These are phyloP conservation scores for Crenuchus spilurus DNA, from an alignment of 2,797 vertebrate genomes.

Conservation along the genomic window DNA sequence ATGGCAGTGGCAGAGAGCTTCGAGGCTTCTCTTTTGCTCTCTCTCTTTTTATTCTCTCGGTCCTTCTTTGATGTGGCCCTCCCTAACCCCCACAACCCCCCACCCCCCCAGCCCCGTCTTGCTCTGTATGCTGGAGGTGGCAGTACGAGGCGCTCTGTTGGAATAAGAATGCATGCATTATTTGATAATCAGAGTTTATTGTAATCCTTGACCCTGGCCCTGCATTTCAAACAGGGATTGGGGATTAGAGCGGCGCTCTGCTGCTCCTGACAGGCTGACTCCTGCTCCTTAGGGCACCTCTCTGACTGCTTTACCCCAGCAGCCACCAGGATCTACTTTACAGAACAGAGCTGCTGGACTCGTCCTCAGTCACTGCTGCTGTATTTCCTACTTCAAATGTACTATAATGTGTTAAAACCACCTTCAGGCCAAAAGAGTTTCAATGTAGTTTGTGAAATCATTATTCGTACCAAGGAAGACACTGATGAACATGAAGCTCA, in stretches of 20 bases:
- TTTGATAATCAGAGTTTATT: slow-evolving; percentile 83
- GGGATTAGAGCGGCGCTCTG: slow-evolving; percentile 70
- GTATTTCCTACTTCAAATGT: too few relatives aligned
- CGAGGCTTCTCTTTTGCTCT: slow-evolving; percentile 6
- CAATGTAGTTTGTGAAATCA: too few relatives aligned
- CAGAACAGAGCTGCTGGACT: too few relatives aligned
- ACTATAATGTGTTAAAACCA: too few relatives aligned
- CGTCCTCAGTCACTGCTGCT: too few relatives aligned
- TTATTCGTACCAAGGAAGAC: too few relatives aligned
- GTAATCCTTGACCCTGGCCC: slow-evolving; percentile 84
- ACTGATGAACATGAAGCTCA: too few relatives aligned
- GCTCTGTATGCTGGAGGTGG: slow-evolving; percentile 68
- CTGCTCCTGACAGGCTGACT: slow-evolving; percentile 55
- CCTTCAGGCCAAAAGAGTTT: too few relatives aligned
- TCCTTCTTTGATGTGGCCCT: slow-evolving; percentile 31
- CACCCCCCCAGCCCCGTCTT: neutral
- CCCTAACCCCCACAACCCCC: slow-evolving; percentile 33
- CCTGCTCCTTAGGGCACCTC: slow-evolving; percentile 53
- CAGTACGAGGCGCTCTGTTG: slow-evolving; percentile 63
- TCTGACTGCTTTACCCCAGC: slow-evolving; percentile 32
- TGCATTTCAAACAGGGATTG: slow-evolving; percentile 82
- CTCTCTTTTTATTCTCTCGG: neutral
- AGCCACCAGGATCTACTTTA: slow-evolving; percentile 2
- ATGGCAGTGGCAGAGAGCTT: slow-evolving; percentile 33
- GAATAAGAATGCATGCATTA: slow-evolving; percentile 83